Percentiles rank a stretch among this genome's conserved stretches.
Evolutionary conservation across 2,797 vertebrate genomes (phyloP).

Genomic region (Macropodus opercularis): DNA sequence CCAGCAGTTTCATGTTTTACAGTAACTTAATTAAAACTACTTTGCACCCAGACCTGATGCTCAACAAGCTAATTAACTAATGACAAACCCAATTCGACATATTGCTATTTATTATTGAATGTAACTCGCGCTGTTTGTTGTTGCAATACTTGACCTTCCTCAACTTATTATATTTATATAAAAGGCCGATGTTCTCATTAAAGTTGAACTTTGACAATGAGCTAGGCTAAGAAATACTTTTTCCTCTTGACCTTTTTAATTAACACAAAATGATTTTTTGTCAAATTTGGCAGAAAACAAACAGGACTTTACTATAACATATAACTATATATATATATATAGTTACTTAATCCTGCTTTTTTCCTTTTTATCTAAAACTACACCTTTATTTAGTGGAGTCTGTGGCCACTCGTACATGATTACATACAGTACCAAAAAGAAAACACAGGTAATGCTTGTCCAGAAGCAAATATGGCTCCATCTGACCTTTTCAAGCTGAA

Average conservation of each 20-base stretch:
- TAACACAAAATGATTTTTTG: too few relatives aligned
- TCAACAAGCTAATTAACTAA: not conserved
- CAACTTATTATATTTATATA: not conserved
- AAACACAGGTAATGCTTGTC: not conserved
- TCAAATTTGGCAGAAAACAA: too few relatives aligned
- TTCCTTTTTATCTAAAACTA: not conserved
- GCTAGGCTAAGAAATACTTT: not conserved
- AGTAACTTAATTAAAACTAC: not conserved
- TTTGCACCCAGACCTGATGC: not conserved
- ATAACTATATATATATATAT: too few relatives aligned
- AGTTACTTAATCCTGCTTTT: too few relatives aligned
- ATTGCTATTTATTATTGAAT: not conserved
- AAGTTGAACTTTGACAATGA: not conserved
- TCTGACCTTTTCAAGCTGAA: conserved; percentile 8
- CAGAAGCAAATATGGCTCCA: not conserved
- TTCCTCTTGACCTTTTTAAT: too few relatives aligned
- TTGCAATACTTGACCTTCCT: not conserved
- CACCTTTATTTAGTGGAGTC: too few relatives aligned
- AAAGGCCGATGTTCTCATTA: too few relatives aligned
- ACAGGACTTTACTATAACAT: too few relatives aligned
- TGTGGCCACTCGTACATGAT: not conserved
- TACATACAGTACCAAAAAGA: not conserved
- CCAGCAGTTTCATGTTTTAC: not conserved
- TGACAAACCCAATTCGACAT: not conserved
- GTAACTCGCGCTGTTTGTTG: not conserved